Evolutionary conservation across 2,888 invertebrate genomes (phyloP), one percentile per base, ranked within the genome.

Genomic region (Leptopilina myrica): DNA sequence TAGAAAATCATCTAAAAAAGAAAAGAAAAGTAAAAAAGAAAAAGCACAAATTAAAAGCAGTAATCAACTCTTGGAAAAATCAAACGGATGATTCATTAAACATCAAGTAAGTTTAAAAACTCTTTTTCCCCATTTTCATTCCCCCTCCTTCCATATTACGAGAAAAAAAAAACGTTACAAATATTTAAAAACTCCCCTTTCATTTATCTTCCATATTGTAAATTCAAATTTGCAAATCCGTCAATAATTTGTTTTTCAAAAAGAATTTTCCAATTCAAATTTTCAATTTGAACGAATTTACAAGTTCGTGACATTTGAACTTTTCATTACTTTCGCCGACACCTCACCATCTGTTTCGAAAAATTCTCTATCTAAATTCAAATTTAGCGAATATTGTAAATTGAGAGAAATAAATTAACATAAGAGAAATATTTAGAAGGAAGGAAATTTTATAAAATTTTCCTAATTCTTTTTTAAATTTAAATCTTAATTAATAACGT

Each of bases 51-150:
- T 59, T 33, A 33, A 56, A 65, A 14, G 64, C 15, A 77, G 15
- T 14, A 77, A 46, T 26, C 76, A 26, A 67, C 65, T 26, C 53
- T 49, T 59, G 40, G 76, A 56, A 78, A 33, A 1, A 76, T 80
- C 78, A 76, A 64, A 76, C 83, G 79, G 78, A 85, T 85, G 83
- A 84, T 75, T 77, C n/a, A 66, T 79, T 81, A 76, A 75, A 80
- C 9, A 67, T 26, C 76, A 80, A 81, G 85, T 85, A 79, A 83
- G 85, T 85, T 56, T 14, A 11, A 67, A 62, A 64, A 56, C 2
- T 20, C 14, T 73, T 49, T 53, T 56, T n/a, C 73, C 15, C n/a
- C n/a, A 5, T 15, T 1, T 59, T n/a, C 15, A 26, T 26, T 33
- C 33, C 33, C 8, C 8, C 8, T 43, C 33, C 56, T 11, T 75